A percentile compares a stretch with the other conserved stretches of the same genome.
Conservation (phyloP, 2,113 vertebrate species). For the Carassius auratus region DNA sequence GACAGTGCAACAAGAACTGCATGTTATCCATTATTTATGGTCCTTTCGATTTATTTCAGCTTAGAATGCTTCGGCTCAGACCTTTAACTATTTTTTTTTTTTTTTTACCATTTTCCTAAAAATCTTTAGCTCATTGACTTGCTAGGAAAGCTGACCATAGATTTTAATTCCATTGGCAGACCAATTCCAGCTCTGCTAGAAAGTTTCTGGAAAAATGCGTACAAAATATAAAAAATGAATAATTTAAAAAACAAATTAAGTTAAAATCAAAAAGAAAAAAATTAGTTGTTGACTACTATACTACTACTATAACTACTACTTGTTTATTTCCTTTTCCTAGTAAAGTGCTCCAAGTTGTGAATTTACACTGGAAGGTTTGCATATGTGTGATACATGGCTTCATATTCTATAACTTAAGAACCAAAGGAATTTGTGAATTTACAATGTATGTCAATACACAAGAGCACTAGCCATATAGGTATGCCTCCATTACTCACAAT, state of each 20-base stretch:
- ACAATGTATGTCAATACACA: constrained; percentile 25
- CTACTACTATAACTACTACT: no score
- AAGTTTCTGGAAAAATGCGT: neutral
- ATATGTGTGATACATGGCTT: neutral
- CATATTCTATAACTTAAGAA: constrained; percentile 5
- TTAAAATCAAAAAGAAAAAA: no score
- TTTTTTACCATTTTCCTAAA: constrained; percentile 14
- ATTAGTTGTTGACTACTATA: no score
- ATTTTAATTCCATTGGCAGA: constrained; percentile 24
- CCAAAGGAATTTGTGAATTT: constrained; percentile 4
- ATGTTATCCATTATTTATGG: constrained; percentile 52
- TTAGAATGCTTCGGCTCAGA: constrained; percentile 43
- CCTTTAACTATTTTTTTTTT: constrained; percentile 42
- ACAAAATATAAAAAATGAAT: neutral
- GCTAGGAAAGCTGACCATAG: constrained; percentile 1
- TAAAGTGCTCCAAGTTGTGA: neutral
- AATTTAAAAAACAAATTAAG: neutral
- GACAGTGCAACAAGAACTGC: constrained; percentile 34
- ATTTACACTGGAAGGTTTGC: neutral
- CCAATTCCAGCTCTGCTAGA: neutral
- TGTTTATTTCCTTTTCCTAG: no score
- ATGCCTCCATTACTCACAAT: constrained; percentile 28
- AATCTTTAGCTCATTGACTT: constrained; percentile 7
- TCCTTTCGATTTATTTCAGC: constrained; percentile 48
- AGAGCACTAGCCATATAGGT: constrained; percentile 21